A percentile compares a stretch with the other conserved stretches of the same genome.
These are phyloP conservation scores for Meta bourneti DNA, from an alignment of 2,888 invertebrate species.

Conservation along the genomic window DNA sequence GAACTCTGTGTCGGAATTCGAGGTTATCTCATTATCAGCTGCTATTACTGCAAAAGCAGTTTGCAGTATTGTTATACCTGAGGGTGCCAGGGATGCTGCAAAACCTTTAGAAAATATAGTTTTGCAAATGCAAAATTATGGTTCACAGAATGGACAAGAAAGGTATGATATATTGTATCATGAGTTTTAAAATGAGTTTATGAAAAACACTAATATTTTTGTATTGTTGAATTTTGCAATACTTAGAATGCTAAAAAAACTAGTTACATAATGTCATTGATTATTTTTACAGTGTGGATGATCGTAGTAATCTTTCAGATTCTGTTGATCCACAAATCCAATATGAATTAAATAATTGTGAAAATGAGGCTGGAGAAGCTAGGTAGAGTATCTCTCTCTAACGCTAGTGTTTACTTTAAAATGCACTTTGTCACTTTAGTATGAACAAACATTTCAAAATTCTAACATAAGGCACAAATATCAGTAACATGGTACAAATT, in stretches of 20 bases:
- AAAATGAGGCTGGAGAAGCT: conserved; percentile 36
- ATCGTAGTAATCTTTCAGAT: conserved; percentile 29
- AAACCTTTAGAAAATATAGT: conserved; percentile 68
- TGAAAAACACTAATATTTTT: background rate
- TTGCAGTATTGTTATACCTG: conserved; percentile 75
- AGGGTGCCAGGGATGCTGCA: conserved; percentile 40
- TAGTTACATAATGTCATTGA: background rate
- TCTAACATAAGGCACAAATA: no score
- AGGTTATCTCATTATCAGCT: conserved; percentile 88
- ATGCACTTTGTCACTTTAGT: background rate
- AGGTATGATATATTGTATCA: conserved; percentile 45
- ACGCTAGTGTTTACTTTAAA: background rate
- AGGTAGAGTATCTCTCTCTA: conserved; percentile 39
- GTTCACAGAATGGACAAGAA: conserved; percentile 36
- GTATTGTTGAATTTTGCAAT: background rate
- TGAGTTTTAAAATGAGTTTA: background rate
- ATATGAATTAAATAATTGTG: conserved; percentile 51
- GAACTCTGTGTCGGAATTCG: conserved; percentile 94
- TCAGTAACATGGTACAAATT: no score
- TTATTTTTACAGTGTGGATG: conserved; percentile 17
- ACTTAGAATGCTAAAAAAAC: background rate
- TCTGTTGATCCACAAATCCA: conserved; percentile 44
- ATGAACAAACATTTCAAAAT: background rate
- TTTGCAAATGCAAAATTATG: conserved; percentile 61
- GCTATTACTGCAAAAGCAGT: conserved; percentile 79